Percentiles rank a stretch among this genome's conserved stretches.
Conservation (phyloP, 1,140 invertebrate genomes). For the Wasmannia auropunctata region DNA sequence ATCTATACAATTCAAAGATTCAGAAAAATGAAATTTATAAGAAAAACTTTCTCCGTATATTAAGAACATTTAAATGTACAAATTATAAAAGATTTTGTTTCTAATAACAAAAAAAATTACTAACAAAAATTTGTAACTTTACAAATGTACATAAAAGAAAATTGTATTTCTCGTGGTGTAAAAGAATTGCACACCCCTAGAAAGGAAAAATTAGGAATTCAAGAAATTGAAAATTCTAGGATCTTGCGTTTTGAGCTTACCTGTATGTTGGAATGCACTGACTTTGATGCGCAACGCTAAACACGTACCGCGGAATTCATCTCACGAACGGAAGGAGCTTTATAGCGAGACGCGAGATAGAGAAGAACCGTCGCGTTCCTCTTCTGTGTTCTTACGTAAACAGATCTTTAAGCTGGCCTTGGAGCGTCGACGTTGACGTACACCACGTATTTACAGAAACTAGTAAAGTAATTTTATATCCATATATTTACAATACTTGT, state of each 20-base stretch:
- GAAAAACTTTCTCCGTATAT: background rate
- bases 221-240: slow-evolving; percentile 23
- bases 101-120: background rate
- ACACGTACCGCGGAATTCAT: slow-evolving; percentile 54
- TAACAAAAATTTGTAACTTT: background rate
- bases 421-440: slow-evolving; percentile 19
- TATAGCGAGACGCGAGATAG: slow-evolving; percentile 20
- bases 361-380: slow-evolving; percentile 29
- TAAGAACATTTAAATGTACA: background rate
- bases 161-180: background rate
- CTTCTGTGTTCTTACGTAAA: slow-evolving; percentile 48
- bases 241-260: slow-evolving; percentile 24
- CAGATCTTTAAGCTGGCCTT: slow-evolving; percentile 50
- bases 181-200: slow-evolving; percentile 10
- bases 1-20: background rate
- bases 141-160: background rate
- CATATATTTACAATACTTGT: background rate
- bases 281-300: slow-evolving; percentile 51
- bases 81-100: background rate
- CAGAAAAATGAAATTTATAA: background rate
- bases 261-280: slow-evolving; percentile 38
- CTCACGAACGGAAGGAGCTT: slow-evolving; percentile 38
- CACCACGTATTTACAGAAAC: slow-evolving; percentile 21
- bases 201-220: slow-evolving; percentile 14
- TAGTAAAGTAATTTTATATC: background rate